Base-by-base conservation (phyloP, 2,888 invertebrate genomes). In the Dryococelus australis region DNA sequence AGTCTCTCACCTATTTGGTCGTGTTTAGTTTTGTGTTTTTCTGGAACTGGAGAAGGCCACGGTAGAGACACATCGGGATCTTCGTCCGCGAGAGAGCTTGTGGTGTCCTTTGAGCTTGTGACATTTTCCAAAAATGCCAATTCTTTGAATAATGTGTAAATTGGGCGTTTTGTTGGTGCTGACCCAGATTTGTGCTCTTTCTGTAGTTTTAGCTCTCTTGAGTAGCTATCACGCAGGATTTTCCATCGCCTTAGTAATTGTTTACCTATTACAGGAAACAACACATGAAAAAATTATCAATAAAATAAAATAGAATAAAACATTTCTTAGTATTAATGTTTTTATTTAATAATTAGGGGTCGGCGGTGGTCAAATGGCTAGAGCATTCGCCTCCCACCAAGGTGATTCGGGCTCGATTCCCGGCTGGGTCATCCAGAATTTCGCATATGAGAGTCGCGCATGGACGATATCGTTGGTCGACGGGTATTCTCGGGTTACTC, bases 1-100 rank as follows among this genome's bases (percentile, higher is more conserved):
- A 65, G 81, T 81, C 81, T 81, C 28, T 81, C 81, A 81, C 81
- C 81, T 35, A 81, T 35, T 81, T 9, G 81, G 81, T 81, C 81
- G 27, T 81, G 6, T 27, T 81, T 81, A 35, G 27, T 81, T 81
- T 81, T 27, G 20, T 9, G 20, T 27, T 81, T 10, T 81, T 81
- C n/a, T 81, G 9, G 27, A 20, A 81, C 8, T 81, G 81, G 35
- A 81, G 81, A 10, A 81, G 6, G 9, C 27, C 27, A 26, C 26
- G 28, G 9, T 81, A 26, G 16, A 81, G 81, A 10, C 81, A 27
- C 8, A 26, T 81, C 81, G 6, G 27, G 81, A 35, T 81, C 12
- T 81, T 81, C 81, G 27, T 81, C 81, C 26, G 81, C 20, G 81
- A 81, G 81, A 81, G 27, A 81, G 27, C 35, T 81, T 9, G 27